Percentiles rank a stretch among this genome's conserved stretches.
phyloP scores from a whole-genome alignment of 2,888 invertebrate species.

The Oscheius sp. region DNA sequence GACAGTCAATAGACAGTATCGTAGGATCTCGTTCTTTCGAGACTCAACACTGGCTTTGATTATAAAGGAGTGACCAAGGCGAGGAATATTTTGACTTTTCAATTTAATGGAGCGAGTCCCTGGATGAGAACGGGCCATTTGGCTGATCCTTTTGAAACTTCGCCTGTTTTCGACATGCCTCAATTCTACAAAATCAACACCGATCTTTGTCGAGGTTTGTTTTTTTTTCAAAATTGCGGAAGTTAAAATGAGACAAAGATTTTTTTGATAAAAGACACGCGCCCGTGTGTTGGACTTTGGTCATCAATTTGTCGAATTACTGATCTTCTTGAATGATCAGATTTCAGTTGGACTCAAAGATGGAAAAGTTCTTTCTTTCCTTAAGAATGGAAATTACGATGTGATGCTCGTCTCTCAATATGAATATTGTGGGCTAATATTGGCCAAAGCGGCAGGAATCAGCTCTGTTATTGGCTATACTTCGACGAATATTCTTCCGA shows the following conservation, averaged over 20 bases:
- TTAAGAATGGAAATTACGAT: conserved; percentile 11
- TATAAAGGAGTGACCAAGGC: conserved; percentile 29
- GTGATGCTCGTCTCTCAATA: conserved; percentile 5
- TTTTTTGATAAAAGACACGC: too few relatives aligned
- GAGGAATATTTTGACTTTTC: conserved; percentile 7
- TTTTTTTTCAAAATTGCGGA: background rate
- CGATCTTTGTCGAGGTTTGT: conserved; percentile 10
- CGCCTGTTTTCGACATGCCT: background rate
- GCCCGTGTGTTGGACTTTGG: background rate
- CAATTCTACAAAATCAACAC: conserved; percentile 9
- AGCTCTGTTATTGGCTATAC: conserved; percentile 12
- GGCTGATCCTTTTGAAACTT: conserved; percentile 33
- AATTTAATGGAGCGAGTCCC: conserved; percentile 33
- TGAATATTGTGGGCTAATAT: conserved; percentile 16
- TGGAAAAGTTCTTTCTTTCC: background rate
- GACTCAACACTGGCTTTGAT: conserved; percentile 38
- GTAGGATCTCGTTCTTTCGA: conserved; percentile 40
- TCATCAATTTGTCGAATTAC: background rate
- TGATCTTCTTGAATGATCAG: background rate
- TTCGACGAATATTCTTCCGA: conserved; percentile 13
- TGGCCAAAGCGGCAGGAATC: conserved; percentile 16
- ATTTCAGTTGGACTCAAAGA: conserved; percentile 23
- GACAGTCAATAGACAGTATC: background rate
- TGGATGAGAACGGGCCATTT: conserved; percentile 38
- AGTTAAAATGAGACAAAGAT: too few relatives aligned